Conservation (phyloP, 2,888 invertebrate genomes). For the Drosophila barbarae region DNA sequence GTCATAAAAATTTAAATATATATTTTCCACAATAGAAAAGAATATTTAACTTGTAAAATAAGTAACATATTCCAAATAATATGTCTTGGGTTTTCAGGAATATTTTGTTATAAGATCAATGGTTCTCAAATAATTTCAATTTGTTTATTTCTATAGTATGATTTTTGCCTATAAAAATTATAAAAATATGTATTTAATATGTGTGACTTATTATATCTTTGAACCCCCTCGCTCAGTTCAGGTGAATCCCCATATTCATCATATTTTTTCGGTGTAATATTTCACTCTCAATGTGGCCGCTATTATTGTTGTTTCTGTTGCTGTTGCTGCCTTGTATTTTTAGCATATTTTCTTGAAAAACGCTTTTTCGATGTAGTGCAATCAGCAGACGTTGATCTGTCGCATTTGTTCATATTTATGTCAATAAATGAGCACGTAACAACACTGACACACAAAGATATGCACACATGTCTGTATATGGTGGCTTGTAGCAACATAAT, state of each 20-base stretch:
- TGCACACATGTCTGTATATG: slow-evolving; percentile 1
- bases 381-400: slow-evolving; percentile 65
- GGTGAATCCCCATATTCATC: background rate
- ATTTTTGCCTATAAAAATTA: too few relatives aligned
- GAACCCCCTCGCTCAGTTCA: background rate
- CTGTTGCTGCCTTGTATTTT: slow-evolving; percentile 40
- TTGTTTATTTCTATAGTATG: too few relatives aligned
- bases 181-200: too few relatives aligned
- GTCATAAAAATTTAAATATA: background rate
- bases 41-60: background rate
- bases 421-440: slow-evolving; percentile 70
- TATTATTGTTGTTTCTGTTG: slow-evolving; percentile 39
- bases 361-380: slow-evolving; percentile 55
- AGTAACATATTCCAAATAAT: background rate
- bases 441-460: slow-evolving; percentile 57
- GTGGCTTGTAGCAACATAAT: slow-evolving; percentile 56
- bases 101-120: too few relatives aligned
- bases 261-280: slow-evolving; percentile 9
- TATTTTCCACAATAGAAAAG: background rate
- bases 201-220: background rate
- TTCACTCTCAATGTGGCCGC: slow-evolving; percentile 7
- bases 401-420: slow-evolving; percentile 62
- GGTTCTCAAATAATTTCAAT: too few relatives aligned
- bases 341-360: slow-evolving; percentile 45
- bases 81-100: too few relatives aligned